Percentiles rank a stretch among this genome's conserved stretches.
These are phyloP conservation scores for Vireo griseus DNA, from an alignment of 2,797 vertebrate genomes.

Conservation along the genomic window DNA sequence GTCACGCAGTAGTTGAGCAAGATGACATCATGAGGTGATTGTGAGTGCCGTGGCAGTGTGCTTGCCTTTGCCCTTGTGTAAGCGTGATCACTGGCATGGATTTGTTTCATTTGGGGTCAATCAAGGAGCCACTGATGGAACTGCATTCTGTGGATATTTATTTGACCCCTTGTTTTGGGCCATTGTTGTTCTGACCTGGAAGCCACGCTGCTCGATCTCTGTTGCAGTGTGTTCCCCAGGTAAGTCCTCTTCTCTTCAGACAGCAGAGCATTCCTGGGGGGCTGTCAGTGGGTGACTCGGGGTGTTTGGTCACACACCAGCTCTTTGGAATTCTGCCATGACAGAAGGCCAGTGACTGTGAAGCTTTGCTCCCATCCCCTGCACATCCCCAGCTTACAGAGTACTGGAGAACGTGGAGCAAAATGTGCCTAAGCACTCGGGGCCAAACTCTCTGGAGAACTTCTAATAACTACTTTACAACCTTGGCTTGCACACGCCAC, in stretches of 20 bases:
- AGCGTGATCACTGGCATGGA: background rate
- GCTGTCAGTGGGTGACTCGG: rapidly evolving
- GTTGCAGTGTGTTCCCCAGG: background rate
- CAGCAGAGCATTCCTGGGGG: background rate
- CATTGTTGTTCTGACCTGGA: background rate
- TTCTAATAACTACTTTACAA: rapidly evolving
- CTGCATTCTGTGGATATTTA: background rate
- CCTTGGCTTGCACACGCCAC: background rate
- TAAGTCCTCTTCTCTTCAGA: background rate
- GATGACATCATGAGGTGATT: background rate
- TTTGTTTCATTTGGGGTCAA: background rate
- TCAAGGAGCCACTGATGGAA: background rate
- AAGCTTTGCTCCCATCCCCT: background rate
- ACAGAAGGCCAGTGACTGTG: background rate
- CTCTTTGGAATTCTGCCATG: background rate
- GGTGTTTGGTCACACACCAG: background rate
- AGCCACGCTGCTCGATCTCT: background rate
- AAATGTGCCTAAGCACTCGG: background rate
- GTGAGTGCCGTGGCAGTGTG: background rate
- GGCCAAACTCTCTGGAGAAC: background rate
- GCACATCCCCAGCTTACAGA: rapidly evolving
- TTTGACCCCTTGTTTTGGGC: background rate
- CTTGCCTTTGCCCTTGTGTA: background rate
- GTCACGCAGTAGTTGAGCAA: background rate
- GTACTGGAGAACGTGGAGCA: background rate